phyloP scores from a whole-genome alignment of 2,888 invertebrate species.

The Deroplatys truncata region DNA sequence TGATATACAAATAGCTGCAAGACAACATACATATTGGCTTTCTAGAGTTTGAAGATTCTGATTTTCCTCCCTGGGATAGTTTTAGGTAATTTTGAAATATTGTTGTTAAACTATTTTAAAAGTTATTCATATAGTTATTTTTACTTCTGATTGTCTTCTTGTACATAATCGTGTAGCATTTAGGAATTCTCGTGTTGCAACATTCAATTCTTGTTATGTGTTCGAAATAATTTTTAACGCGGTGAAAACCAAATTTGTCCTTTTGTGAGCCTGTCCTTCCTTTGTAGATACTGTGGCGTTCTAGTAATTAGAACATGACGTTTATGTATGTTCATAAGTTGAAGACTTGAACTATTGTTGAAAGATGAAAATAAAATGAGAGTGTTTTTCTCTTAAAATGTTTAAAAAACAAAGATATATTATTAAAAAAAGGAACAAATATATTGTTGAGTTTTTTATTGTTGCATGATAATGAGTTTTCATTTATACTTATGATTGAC shows the following conservation, averaged over 20 bases:
- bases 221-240: not conserved
- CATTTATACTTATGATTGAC: not conserved
- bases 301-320: not conserved
- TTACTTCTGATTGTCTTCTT: not conserved
- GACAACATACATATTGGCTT: no score
- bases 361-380: constrained; percentile 7
- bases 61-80: not conserved
- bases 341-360: constrained; percentile 10
- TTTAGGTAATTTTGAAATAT: not conserved
- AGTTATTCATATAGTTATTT: not conserved
- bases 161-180: not conserved
- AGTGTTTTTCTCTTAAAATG: constrained; percentile 4
- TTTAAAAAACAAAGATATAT: constrained; percentile 11
- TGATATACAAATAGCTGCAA: no score
- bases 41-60: not conserved
- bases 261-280: not conserved
- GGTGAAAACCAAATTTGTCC: not conserved
- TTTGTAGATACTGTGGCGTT: not conserved
- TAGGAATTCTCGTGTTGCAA: not conserved
- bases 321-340: not conserved
- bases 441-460: constrained; percentile 18
- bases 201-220: not conserved
- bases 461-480: constrained; percentile 7
- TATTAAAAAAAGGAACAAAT: not conserved
- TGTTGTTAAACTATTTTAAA: not conserved